Evolutionary conservation across 2,888 invertebrate species (phyloP), one percentile per base, ranked within the genome.

Genomic region (Electrophaes corylata): DNA sequence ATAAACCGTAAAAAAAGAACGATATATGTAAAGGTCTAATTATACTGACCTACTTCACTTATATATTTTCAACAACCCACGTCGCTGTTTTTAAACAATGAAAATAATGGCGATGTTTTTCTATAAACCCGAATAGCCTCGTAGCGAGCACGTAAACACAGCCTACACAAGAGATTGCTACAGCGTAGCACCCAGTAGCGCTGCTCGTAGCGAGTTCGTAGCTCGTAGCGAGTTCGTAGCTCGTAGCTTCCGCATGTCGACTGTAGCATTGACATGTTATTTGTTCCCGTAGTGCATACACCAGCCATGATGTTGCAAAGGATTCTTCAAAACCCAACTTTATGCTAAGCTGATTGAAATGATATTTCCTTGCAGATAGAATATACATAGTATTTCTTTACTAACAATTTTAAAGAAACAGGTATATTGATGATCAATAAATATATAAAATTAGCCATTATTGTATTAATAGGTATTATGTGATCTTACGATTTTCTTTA

Each of bases 121-220:
- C 14, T 18, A 35, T 43, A 37, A n/a, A 31, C 43, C 19, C 43
- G 55, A 45, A 41, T 31, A 54, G 45, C 56, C 23, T 43, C 57
- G 53, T 60, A 56, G 46, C 52, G 47, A 35, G 19, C 48, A 47
- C 47, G 23, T 39, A 43, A 16, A 45, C 56, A 29, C 1, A 6
- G 26, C 26, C 26, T 29, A 29, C 26, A 10, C 43, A 46, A 16
- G 48, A 62, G 51, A 57, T 61, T 59, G 54, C 47, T 47, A 47
- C 47, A 46, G 50, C 51, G 47, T 50, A 44, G 41, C 18, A 31
- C 44, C 29, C 11, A 20, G 16, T 40, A 43, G 55, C 35, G 20
- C 1, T 16, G 16, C 37, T 39, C 50, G 50, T 50, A 51, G 43
- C 43, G 4, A 41, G 41, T 31, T 18, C 5, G 23, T 23, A 3